Conservation (phyloP, 2,113 vertebrate genomes). For the Melanerpes aurifrons region DNA sequence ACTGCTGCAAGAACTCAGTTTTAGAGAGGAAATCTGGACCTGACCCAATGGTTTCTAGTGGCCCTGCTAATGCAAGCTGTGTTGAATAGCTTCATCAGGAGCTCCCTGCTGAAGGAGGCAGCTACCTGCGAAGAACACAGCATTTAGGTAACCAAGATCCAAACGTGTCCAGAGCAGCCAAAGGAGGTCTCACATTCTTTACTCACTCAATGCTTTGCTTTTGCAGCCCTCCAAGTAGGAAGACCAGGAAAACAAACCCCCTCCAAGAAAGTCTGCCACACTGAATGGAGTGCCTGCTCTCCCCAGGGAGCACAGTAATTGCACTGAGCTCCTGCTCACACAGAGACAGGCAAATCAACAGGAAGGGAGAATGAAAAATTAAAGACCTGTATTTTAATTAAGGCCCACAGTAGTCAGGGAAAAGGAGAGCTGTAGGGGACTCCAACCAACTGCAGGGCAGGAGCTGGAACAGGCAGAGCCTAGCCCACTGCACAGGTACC, state of each 20-base stretch:
- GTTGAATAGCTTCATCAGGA: background rate
- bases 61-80: background rate
- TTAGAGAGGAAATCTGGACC: background rate
- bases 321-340: background rate
- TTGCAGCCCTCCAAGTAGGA: background rate
- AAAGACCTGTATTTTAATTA: constrained; percentile 65
- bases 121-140: background rate
- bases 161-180: background rate
- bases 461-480: background rate
- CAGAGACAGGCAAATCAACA: constrained; percentile 42
- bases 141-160: background rate
- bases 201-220: background rate
- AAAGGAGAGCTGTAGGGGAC: background rate
- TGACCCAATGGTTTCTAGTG: background rate
- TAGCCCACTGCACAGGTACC: background rate
- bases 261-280: background rate
- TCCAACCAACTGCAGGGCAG: background rate
- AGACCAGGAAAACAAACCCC: constrained; percentile 40
- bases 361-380: constrained; percentile 68
- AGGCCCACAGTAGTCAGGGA: background rate
- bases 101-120: background rate
- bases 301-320: constrained; percentile 57
- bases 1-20: background rate
- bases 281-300: constrained; percentile 49
- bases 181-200: background rate